A percentile compares a stretch with the other conserved stretches of the same genome.
phyloP scores from a whole-genome alignment of 2,797 vertebrate species.

The Percopsis omiscomaycus region DNA sequence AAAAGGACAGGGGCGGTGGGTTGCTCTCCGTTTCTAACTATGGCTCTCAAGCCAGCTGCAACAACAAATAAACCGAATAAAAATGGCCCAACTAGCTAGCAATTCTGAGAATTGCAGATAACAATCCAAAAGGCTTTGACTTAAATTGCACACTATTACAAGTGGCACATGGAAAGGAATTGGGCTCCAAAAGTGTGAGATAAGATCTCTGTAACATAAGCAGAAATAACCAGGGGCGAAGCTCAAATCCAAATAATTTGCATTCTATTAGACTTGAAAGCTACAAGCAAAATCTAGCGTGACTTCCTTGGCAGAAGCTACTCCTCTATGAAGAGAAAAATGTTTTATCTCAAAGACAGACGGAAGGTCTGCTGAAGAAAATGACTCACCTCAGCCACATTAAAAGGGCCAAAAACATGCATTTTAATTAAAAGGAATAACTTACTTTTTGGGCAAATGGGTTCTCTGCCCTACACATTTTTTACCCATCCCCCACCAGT shows the following conservation, averaged over 20 bases:
- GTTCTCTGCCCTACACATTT: not conserved
- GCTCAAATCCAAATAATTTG: conserved; percentile 46
- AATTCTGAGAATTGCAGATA: conserved; percentile 19
- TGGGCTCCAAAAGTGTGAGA: not conserved
- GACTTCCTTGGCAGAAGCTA: conserved; percentile 24
- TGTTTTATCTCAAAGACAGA: conserved; percentile 21
- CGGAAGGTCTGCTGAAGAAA: conserved; percentile 23
- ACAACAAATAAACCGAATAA: no score
- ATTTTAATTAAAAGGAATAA: conserved; percentile 30
- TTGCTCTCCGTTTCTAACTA: no score
- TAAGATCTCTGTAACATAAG: conserved; percentile 13
- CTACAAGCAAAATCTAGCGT: conserved; percentile 39
- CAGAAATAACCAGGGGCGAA: conserved; percentile 1
- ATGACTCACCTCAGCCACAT: conserved; percentile 35
- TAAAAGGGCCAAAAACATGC: conserved; percentile 31
- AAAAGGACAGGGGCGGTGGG: no score
- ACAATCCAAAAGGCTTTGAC: not conserved
- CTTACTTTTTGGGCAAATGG: conserved; percentile 18
- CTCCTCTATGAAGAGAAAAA: conserved; percentile 33
- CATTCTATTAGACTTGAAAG: conserved; percentile 54
- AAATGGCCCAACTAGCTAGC: no score
- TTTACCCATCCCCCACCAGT: conserved; percentile 9
- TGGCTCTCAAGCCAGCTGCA: no score
- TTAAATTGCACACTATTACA: conserved; percentile 4
- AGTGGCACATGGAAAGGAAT: not conserved